A percentile compares a stretch with the other conserved stretches of the same genome.
These are phyloP conservation scores for Rhynchophorus ferrugineus DNA, from an alignment of 1,140 invertebrate species.

Conservation along the genomic window DNA sequence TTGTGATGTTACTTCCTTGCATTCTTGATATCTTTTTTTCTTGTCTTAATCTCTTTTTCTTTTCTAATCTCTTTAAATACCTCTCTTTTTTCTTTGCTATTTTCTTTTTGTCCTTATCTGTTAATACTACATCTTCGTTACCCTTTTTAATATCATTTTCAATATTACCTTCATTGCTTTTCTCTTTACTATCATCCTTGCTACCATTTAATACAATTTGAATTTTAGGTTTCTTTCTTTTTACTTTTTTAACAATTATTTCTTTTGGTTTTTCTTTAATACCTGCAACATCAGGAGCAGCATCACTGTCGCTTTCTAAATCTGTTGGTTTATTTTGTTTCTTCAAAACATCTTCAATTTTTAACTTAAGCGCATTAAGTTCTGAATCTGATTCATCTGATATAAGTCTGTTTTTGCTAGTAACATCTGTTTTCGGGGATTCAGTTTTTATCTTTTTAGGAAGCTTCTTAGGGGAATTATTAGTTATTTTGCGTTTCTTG, in stretches of 20 bases:
- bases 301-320: constrained; percentile 27
- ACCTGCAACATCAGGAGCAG: constrained; percentile 23
- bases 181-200: background rate
- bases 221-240: constrained; percentile 19
- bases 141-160: constrained; percentile 4
- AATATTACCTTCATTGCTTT: constrained; percentile 11
- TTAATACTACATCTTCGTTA: no score
- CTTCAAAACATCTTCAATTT: constrained; percentile 20
- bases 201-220: constrained; percentile 27
- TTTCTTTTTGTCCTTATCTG: constrained; percentile 14
- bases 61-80: constrained; percentile 19
- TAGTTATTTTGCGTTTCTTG: constrained; percentile 28
- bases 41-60: constrained; percentile 15
- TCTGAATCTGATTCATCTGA: constrained; percentile 10
- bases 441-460: constrained; percentile 5
- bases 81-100: constrained; percentile 19
- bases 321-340: constrained; percentile 7
- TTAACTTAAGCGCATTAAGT: constrained; percentile 14
- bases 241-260: constrained; percentile 19
- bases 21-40: background rate
- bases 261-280: constrained; percentile 22
- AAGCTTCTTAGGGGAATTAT: constrained; percentile 20
- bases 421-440: background rate
- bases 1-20: constrained; percentile 5
- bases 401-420: constrained; percentile 8